These are phyloP conservation scores for Crenichthys baileyi DNA, from an alignment of 2,797 vertebrate species.

Conservation along the genomic window DNA sequence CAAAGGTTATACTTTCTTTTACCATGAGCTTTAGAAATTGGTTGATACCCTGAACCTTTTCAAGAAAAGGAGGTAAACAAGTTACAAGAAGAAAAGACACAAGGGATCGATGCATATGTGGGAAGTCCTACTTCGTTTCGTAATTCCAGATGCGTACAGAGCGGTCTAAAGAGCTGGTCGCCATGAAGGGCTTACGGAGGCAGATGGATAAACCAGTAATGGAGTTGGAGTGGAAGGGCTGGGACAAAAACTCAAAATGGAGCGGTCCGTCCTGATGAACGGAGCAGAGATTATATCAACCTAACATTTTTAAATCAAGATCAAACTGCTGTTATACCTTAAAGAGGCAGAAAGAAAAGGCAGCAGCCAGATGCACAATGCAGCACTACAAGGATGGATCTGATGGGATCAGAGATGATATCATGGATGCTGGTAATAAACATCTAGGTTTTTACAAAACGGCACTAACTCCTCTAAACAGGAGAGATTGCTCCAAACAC, in stretches of 20 bases:
- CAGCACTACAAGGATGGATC: no score
- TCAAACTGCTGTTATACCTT: neutral
- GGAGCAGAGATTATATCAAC: conserved; percentile 8
- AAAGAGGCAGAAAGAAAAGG: neutral
- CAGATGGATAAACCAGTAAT: conserved; percentile 91
- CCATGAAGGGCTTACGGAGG: conserved; percentile 89
- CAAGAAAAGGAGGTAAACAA: neutral
- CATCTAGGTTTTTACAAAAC: neutral
- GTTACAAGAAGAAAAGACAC: neutral
- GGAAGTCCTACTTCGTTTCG: conserved; percentile 85
- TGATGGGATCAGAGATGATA: no score
- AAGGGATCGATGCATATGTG: neutral
- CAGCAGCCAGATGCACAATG: no score
- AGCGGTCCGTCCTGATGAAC: conserved; percentile 79
- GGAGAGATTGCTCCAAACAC: neutral
- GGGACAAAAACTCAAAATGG: conserved; percentile 87
- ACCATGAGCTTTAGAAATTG: neutral
- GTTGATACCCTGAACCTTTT: neutral
- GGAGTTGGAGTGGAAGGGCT: conserved; percentile 86
- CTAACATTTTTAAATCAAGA: neutral
- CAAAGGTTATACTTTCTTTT: neutral
- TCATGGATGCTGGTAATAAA: neutral
- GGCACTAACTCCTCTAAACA: neutral
- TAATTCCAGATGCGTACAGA: conserved; percentile 96
- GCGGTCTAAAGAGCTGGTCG: conserved; percentile 91